Percentiles rank a stretch among this genome's conserved stretches.
Conservation (phyloP, 1,140 invertebrate species). For the Drosophila prosaltans region DNA sequence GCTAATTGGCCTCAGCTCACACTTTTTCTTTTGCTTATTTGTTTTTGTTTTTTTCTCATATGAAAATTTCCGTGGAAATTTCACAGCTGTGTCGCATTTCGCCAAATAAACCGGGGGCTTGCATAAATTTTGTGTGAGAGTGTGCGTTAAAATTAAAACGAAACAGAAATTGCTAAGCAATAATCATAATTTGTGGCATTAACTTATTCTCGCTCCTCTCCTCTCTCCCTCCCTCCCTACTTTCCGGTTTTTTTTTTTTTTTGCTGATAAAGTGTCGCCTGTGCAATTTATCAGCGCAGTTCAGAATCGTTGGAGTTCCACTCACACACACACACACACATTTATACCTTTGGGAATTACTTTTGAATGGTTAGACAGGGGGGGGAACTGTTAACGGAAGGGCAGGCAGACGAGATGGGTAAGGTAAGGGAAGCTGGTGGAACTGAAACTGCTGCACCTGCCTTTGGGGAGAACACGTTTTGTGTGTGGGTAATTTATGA, state of each 20-base stretch:
- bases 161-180: slow-evolving; percentile 68
- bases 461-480: slow-evolving; percentile 62
- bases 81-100: slow-evolving; percentile 39
- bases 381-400: slow-evolving; percentile 5
- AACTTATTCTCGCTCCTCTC: slow-evolving; percentile 23
- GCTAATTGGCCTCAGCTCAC: slow-evolving; percentile 48
- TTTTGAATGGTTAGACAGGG: background rate
- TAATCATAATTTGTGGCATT: slow-evolving; percentile 78
- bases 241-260: slow-evolving; percentile 18
- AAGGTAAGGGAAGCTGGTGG: slow-evolving; percentile 31
- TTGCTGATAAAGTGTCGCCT: slow-evolving; percentile 48
- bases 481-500: slow-evolving; percentile 67
- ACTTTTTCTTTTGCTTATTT: background rate
- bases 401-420: slow-evolving; percentile 2
- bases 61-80: slow-evolving; percentile 18
- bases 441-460: slow-evolving; percentile 53
- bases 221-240: background rate
- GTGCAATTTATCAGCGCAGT: slow-evolving; percentile 13
- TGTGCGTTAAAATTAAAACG: slow-evolving; percentile 61
- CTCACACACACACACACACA: background rate
- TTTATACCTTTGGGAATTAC: background rate
- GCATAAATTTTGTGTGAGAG: slow-evolving; percentile 23
- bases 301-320: background rate
- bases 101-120: slow-evolving; percentile 1
- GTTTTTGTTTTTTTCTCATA: background rate